Base-by-base conservation (phyloP, 2,888 invertebrate species). In the Criorhina ranunculi region DNA sequence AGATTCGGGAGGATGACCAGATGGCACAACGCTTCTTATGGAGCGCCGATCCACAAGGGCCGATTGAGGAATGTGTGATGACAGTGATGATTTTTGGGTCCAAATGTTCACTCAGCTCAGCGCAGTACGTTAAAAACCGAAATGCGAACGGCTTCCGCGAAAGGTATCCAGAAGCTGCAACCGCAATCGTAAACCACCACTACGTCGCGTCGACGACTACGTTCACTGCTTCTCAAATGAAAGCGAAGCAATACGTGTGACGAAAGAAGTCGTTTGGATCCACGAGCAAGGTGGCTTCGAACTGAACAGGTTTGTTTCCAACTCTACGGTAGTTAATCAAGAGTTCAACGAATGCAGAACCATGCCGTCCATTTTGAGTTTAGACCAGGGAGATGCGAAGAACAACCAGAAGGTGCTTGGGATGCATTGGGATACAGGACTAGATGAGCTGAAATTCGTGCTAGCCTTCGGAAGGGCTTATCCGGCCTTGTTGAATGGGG, bases 1-100 rank as follows among this genome's bases (percentile, higher is more conserved):
- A 86, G 8, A 88, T 90, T 1, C 12, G 62, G 0, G 35, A 80
- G 8, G 86, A 86, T 11, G 90, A 90, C 67, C 88, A 88, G 42
- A 55, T 86, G 40, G 57, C 88, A 0, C 88, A 89, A 73, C 35
- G 88, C 11, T 88, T 88, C 83, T 29, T 89, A 9, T 90, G 89
- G 89, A 72, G 88, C 11, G 8, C 4, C 0, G 37, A 77, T 33
- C 12, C 19, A 0, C 5, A 8, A 11, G 37, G 8, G 0, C 29
- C 42, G 1, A 31, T 76, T 0, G 82, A 81, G 6, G 83, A 78
- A 12, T 87, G 87, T 37, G 69, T 60, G 4, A 87, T 88, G 88
- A 37, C 24, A 5, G 77, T 81, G 2, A 87, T 88, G 87, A 88
- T 69, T 0, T 88, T 88, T 44, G 86, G 87, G 12, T 86, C 87